These are phyloP conservation scores for Anastrepha ludens DNA, from an alignment of 1,140 invertebrate genomes.

Conservation along the genomic window DNA sequence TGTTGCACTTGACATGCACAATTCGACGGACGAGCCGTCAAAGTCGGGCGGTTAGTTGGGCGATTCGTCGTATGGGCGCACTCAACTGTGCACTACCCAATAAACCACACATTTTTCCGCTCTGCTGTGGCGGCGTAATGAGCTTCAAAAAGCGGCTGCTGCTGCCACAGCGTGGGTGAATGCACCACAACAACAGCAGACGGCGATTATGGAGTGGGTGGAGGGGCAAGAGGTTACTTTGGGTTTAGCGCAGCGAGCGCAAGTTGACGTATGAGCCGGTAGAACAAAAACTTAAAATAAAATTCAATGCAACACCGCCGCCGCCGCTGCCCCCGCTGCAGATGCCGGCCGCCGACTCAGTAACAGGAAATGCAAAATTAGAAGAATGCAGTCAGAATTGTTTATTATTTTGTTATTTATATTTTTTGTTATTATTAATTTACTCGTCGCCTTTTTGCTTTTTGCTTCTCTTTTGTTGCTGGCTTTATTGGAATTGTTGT, in stretches of 20 bases:
- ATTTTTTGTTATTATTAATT: constrained; percentile 22
- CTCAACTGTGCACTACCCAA: not conserved
- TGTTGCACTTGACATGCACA: constrained; percentile 48
- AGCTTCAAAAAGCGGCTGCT: not conserved
- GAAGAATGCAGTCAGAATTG: constrained; percentile 42
- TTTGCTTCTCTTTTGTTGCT: not conserved
- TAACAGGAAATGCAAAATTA: constrained; percentile 54
- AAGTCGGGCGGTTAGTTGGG: not conserved
- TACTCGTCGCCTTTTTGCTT: not conserved
- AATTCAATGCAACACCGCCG: not conserved
- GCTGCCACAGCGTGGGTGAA: constrained; percentile 33
- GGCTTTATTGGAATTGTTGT: not conserved
- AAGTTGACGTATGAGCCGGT: not conserved
- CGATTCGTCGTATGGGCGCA: not conserved
- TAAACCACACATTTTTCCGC: too few relatives aligned
- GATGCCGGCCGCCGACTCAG: not conserved
- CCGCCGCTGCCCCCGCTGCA: not conserved
- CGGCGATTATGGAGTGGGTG: not conserved
- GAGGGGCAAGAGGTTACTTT: not conserved
- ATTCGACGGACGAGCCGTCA: not conserved
- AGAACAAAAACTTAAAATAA: not conserved
- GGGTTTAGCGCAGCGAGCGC: not conserved
- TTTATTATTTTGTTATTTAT: constrained; percentile 51
- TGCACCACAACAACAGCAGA: constrained; percentile 22
- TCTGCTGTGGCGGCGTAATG: not conserved